Conservation (phyloP, 2,113 vertebrate genomes). For the Dipodomys stephensi region DNA sequence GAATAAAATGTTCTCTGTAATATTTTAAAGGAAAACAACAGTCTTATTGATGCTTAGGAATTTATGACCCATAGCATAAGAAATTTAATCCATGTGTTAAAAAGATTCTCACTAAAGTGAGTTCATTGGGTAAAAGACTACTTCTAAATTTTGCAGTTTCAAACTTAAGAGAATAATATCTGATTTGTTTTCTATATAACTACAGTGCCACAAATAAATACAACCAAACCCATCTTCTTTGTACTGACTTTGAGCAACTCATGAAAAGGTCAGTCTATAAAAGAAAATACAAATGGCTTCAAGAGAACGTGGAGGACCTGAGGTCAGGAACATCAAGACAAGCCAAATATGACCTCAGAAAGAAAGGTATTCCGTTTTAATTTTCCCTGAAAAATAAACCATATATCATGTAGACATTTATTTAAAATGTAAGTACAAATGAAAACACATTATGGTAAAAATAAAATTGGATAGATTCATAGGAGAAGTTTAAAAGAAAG, state of each 20-base stretch:
- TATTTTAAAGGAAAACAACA: neutral
- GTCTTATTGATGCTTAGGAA: neutral
- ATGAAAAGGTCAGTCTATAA: neutral
- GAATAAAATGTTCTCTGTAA: neutral
- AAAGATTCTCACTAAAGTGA: neutral
- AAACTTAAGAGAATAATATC: conserved; percentile 11
- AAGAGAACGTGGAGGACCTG: neutral
- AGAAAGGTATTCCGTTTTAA: neutral
- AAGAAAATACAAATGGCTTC: neutral
- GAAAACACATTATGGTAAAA: neutral
- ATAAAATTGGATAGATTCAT: neutral
- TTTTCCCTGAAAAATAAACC: neutral
- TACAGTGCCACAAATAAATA: neutral
- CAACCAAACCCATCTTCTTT: neutral
- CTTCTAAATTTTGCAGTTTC: neutral
- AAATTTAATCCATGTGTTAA: neutral
- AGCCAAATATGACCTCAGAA: neutral
- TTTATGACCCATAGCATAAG: neutral
- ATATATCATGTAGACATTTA: neutral
- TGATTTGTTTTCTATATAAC: conserved; percentile 16
- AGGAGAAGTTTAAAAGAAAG: neutral
- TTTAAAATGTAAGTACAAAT: conserved; percentile 32
- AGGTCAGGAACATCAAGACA: neutral
- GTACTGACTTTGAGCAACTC: neutral
- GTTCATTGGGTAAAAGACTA: neutral